Conservation (phyloP, 1,140 invertebrate genomes). For the Agrilus planipennis region DNA sequence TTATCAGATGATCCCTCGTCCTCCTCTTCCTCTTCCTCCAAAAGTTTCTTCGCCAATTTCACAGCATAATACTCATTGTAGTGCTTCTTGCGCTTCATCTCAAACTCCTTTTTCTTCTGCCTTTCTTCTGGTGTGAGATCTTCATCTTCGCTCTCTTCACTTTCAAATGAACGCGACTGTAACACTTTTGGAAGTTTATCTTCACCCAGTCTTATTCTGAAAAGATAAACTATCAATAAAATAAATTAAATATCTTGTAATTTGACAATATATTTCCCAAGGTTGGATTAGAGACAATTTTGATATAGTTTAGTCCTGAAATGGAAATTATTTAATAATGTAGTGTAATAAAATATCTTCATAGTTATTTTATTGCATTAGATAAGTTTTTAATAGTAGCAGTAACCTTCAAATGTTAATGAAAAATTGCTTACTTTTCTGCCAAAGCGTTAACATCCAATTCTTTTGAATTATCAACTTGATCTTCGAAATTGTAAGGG, state of each 20-base stretch:
- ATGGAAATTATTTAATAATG: no score
- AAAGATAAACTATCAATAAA: slow-evolving; percentile 14
- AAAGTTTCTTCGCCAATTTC: slow-evolving; percentile 75
- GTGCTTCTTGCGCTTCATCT: slow-evolving; percentile 87
- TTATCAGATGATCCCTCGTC: slow-evolving; percentile 55
- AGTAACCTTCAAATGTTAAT: background rate
- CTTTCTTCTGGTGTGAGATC: slow-evolving; percentile 46
- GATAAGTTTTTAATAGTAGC: no score
- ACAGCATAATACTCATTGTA: slow-evolving; percentile 96
- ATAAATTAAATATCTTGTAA: slow-evolving; percentile 5
- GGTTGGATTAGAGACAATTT: no score
- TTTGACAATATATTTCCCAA: background rate
- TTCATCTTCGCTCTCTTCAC: slow-evolving; percentile 45
- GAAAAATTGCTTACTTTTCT: slow-evolving; percentile 42
- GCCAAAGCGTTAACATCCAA: slow-evolving; percentile 67
- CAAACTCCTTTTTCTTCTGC: slow-evolving; percentile 58
- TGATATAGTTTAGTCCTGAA: no score
- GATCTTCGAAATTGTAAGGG: slow-evolving; percentile 70
- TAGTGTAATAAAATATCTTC: no score
- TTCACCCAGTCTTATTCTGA: slow-evolving; percentile 36
- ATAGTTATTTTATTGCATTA: no score
- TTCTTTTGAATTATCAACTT: slow-evolving; percentile 56
- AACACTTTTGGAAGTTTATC: slow-evolving; percentile 45
- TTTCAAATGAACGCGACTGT: slow-evolving; percentile 34
- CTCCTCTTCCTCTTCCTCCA: slow-evolving; percentile 82